Evolutionary conservation across 2,888 invertebrate genomes (phyloP).

Genomic region (Capitulum mitella): DNA sequence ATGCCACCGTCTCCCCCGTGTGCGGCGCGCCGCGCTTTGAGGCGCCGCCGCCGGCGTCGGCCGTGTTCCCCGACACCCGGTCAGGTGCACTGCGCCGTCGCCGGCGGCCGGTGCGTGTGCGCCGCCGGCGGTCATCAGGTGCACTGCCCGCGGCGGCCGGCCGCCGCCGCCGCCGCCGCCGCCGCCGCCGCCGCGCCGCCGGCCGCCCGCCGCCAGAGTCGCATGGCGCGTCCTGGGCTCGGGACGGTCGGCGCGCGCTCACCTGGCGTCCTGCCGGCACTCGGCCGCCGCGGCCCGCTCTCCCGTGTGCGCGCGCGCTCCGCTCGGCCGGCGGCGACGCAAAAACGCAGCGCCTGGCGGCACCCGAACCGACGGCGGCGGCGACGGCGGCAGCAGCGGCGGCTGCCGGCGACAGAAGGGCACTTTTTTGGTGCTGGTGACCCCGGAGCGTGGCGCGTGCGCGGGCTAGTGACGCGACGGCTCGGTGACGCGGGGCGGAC

Average conservation of each 20-base stretch:
- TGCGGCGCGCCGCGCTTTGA: neutral
- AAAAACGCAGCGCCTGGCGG: neutral
- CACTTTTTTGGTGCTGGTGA: neutral
- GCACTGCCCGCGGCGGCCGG: neutral
- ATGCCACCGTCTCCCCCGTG: too few species aligned
- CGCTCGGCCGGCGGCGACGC: neutral
- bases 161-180: neutral
- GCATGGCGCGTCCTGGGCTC: neutral
- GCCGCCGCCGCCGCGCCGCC: constrained; percentile 9
- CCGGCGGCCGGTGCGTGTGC: neutral
- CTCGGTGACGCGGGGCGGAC: neutral
- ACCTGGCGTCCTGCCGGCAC: neutral
- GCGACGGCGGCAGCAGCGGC: neutral
- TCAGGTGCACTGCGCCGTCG: neutral
- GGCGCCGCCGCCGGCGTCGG: neutral
- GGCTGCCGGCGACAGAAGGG: neutral
- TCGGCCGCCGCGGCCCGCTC: neutral
- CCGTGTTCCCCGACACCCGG: neutral
- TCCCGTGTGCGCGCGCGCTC: neutral
- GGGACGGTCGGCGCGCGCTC: neutral
- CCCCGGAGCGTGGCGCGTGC: neutral
- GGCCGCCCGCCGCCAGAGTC: constrained; percentile 18
- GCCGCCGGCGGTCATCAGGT: neutral
- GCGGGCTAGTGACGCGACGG: neutral
- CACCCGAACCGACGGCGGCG: neutral